Evolutionary conservation across 1,140 invertebrate species (phyloP), one percentile per base, ranked within the genome.

Genomic region (Argopecten irradians): DNA sequence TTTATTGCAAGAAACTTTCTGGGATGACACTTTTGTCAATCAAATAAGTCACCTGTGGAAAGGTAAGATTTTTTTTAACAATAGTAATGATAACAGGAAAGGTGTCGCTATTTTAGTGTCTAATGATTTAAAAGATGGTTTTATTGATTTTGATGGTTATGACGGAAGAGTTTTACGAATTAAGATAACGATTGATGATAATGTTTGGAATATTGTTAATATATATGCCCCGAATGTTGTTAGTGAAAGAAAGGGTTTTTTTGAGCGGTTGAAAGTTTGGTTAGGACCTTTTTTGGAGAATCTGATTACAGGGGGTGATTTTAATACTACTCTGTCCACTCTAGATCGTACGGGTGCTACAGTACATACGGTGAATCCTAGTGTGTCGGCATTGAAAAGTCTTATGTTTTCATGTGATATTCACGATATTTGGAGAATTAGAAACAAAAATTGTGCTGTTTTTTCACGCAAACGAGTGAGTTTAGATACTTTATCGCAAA

Each of bases 1-100:
- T 36, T 85, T 85, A 3, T 36, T 34, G 28, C 84, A 85, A 85
- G 84, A 85, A 28, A 85, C 84, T 0, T 85, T 85, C 35, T 85
- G 84, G 84, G 36, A 85, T 35, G 84, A 85, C 22, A 34, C 9
- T 35, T 36, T 35, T 85, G 84, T 85, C 9, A 36, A 39, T 85
- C 34, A 85, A 36, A 39, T 39, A 28, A 85, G 28, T 7, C 34
- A 85, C n/a, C 13, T 36, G 9, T 85, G 34, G 84, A 3, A 39
- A 7, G 84, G 84, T 85, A 36, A 85, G 28, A 85, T 85, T 36
- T 14, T 85, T 85, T 35, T 16, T 85, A 22, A 39, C n/a, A 85
- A 85, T 36, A 34, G 36, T 85, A 39, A 35, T 28, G 34, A 34
- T 22, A 19, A 85, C 34, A 85, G 84, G 19, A 85, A 85, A 36